phyloP scores from a whole-genome alignment of 2,888 invertebrate genomes.

The Polia nebulosa region DNA sequence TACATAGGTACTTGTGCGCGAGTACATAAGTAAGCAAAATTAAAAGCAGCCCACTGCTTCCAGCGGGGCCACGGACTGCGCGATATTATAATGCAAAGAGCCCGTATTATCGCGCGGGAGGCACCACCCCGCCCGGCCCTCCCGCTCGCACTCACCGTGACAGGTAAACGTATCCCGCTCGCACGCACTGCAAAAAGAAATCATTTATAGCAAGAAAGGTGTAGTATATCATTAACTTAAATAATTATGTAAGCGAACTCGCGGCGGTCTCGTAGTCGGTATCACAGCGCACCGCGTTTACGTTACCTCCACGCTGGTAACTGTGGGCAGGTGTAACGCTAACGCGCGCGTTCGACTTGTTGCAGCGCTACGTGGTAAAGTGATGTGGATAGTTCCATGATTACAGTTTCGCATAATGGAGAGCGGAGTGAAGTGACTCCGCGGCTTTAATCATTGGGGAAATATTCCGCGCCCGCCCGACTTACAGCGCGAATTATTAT shows the following conservation, averaged over 20 bases:
- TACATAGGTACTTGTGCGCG: slow-evolving; percentile 48
- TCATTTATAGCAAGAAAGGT: slow-evolving; percentile 85
- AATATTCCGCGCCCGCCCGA: slow-evolving; percentile 77
- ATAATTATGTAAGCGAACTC: slow-evolving; percentile 86
- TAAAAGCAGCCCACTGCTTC: slow-evolving; percentile 80
- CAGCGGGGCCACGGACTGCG: slow-evolving; percentile 70
- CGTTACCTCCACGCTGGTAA: slow-evolving; percentile 51
- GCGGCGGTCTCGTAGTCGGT: slow-evolving; percentile 60
- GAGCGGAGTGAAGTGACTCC: slow-evolving; percentile 77
- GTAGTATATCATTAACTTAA: slow-evolving; percentile 90
- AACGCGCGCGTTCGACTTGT: slow-evolving; percentile 64
- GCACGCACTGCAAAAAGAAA: slow-evolving; percentile 79
- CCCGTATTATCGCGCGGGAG: slow-evolving; percentile 72
- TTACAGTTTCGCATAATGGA: slow-evolving; percentile 88
- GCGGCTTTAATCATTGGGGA: slow-evolving; percentile 88
- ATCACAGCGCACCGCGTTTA: slow-evolving; percentile 62
- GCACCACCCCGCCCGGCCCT: slow-evolving; percentile 75
- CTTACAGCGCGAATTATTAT: slow-evolving; percentile 74
- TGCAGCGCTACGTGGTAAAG: slow-evolving; percentile 51
- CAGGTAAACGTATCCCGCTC: slow-evolving; percentile 66
- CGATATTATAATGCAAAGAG: slow-evolving; percentile 74
- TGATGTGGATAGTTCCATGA: slow-evolving; percentile 83
- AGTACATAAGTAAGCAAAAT: slow-evolving; percentile 83
- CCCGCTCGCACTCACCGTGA: slow-evolving; percentile 58
- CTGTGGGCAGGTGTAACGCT: slow-evolving; percentile 59